Evolutionary conservation across 2,797 vertebrate species (phyloP), one percentile per base, ranked within the genome.

Genomic region (Nannoperca obscura): DNA sequence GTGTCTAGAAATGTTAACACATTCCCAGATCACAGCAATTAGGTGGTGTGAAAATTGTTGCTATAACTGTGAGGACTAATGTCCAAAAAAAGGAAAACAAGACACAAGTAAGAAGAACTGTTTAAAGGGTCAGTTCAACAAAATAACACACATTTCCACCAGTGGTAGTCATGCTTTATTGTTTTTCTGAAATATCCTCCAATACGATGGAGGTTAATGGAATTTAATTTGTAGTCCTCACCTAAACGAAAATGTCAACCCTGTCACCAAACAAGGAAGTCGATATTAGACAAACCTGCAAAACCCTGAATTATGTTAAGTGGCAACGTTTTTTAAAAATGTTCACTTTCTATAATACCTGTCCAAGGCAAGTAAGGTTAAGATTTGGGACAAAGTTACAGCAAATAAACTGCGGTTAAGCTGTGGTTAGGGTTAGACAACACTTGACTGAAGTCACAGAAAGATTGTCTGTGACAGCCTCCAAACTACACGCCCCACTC

Each of bases 21-120:
- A 11, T 30, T 10, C n/a, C n/a, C 22, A 24, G 11, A 36, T 64
- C 5, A 3, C 34, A 30, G 44, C 27, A 30, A 70, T 69, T 44
- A 55, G 63, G n/a, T 32, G 57, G 20, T 52, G 46, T 72, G 54
- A 78, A 69, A 27, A 57, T 19, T 64, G 55, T 54, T 42, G 15
- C 27, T 61, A n/a, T 34, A 42, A 53, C 65, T 61, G 55, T 54
- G 20, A 50, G 15, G 19, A 66, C 7, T 24, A 13, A n/a, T 53
- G 24, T 19, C 36, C 49, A 57, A 24, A 61, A 53, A 27, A 8
- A 36, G 59, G 4, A 50, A 30, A 50, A 47, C 11, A 49, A 34
- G 24, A 27, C n/a, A 19, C 14, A n/a, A 20, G 38, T 27, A 30
- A 15, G 2, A 50, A 8, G 27, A 13, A 46, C 17, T 1, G 7